A percentile compares a stretch with the other conserved stretches of the same genome.
These are phyloP conservation scores for Melinaea menophilus DNA, from an alignment of 2,888 invertebrate genomes.

Conservation along the genomic window DNA sequence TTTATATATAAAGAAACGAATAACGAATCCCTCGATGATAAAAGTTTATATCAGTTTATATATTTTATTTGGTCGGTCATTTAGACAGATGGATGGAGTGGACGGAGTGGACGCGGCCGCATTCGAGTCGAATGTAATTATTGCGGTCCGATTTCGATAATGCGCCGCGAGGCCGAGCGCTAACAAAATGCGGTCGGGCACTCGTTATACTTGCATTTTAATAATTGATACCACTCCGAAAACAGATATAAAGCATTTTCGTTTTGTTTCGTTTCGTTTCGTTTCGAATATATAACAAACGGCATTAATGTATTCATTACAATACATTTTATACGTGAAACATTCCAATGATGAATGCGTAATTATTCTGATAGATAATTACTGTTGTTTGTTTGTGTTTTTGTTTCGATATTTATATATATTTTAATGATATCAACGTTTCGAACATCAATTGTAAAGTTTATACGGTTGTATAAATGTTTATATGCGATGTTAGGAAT, in stretches of 20 bases:
- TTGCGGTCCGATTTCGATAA: constrained; percentile 75
- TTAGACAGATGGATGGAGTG: constrained; percentile 64
- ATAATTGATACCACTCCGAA: constrained; percentile 65
- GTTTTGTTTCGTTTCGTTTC: constrained; percentile 49
- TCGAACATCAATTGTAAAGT: constrained; percentile 8
- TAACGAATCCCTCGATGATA: constrained; percentile 47
- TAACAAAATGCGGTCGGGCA: constrained; percentile 65
- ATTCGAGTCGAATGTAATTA: constrained; percentile 73
- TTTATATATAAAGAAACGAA: constrained; percentile 17
- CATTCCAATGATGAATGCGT: constrained; percentile 28
- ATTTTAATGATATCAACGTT: constrained; percentile 10
- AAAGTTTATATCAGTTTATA: constrained; percentile 54
- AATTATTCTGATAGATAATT: constrained; percentile 33
- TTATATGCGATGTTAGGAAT: constrained; percentile 14
- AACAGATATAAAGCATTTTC: constrained; percentile 60
- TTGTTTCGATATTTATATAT: constrained; percentile 18
- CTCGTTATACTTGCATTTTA: constrained; percentile 70
- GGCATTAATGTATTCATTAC: constrained; percentile 31
- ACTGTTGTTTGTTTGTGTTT: constrained; percentile 8
- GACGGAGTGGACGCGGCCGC: constrained; percentile 40
- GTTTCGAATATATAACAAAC: constrained; percentile 26
- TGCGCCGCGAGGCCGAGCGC: constrained; percentile 64
- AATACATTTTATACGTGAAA: constrained; percentile 28
- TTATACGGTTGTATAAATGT: constrained; percentile 14
- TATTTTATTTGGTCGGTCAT: constrained; percentile 64